Evolutionary conservation across 2,797 vertebrate genomes (phyloP).

Genomic region (Labroides dimidiatus): DNA sequence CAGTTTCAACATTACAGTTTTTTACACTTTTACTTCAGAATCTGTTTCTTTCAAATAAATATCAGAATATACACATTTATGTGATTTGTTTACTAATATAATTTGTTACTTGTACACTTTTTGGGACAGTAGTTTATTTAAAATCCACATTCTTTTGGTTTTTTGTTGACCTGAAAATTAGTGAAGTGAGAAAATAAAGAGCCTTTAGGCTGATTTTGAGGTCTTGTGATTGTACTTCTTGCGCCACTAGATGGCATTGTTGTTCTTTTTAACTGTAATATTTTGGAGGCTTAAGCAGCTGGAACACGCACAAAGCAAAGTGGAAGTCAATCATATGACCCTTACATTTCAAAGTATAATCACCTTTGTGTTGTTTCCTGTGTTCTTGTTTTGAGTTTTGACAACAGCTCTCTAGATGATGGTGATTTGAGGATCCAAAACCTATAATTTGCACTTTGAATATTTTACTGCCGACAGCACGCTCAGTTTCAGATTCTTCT

Average conservation of each 20-base stretch:
- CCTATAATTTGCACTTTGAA: neutral
- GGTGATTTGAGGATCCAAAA: neutral
- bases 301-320: neutral
- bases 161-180: neutral
- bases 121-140: neutral
- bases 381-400: neutral
- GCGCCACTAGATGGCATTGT: conserved; percentile 87
- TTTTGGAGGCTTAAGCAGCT: neutral
- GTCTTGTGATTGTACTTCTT: conserved; percentile 8
- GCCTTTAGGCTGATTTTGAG: neutral
- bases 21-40: conserved; percentile 69
- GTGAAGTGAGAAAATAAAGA: neutral
- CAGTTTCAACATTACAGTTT: conserved; percentile 19
- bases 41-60: conserved; percentile 62
- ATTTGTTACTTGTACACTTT: neutral
- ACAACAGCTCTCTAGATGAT: neutral
- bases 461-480: neutral
- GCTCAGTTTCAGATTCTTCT: conserved; percentile 16
- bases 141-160: neutral
- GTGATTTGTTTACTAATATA: conserved; percentile 3
- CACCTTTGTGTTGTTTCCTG: neutral
- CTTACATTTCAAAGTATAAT: neutral
- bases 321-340: conserved; percentile 1
- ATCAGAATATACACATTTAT: neutral
- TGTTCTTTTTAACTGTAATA: conserved; percentile 57